Evolutionary conservation across 2,113 vertebrate genomes (phyloP).

Genomic region (Spilogale gracilis): DNA sequence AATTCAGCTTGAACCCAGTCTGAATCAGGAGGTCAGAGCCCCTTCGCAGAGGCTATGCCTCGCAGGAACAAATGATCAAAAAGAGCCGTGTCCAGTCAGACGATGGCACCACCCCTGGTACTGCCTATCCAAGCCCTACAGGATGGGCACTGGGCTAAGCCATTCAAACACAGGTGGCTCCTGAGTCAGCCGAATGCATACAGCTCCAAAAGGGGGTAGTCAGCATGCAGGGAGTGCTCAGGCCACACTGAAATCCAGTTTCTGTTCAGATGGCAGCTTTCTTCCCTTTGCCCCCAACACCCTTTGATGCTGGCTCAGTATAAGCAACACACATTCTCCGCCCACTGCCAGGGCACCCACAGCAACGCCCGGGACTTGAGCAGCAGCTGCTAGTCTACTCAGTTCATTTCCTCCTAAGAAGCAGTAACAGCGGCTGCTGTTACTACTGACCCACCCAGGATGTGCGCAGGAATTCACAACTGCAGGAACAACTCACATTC

Average conservation of each 20-base stretch:
- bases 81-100: background rate
- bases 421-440: background rate
- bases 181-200: background rate
- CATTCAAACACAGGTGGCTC: background rate
- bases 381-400: background rate
- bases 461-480: background rate
- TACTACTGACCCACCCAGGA: background rate
- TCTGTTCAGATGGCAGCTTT: background rate
- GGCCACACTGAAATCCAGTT: background rate
- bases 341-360: background rate
- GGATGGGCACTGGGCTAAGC: background rate
- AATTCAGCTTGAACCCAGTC: slow-evolving; percentile 35
- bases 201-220: background rate
- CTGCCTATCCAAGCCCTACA: background rate
- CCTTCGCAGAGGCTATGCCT: background rate
- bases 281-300: background rate
- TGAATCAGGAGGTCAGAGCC: background rate
- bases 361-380: background rate
- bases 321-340: background rate
- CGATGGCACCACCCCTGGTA: background rate
- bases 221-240: background rate
- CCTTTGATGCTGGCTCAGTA: background rate
- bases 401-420: background rate
- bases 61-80: slow-evolving; percentile 31
- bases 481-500: background rate